Base-by-base conservation (phyloP, 1,140 invertebrate genomes). In the Ips typographus region DNA sequence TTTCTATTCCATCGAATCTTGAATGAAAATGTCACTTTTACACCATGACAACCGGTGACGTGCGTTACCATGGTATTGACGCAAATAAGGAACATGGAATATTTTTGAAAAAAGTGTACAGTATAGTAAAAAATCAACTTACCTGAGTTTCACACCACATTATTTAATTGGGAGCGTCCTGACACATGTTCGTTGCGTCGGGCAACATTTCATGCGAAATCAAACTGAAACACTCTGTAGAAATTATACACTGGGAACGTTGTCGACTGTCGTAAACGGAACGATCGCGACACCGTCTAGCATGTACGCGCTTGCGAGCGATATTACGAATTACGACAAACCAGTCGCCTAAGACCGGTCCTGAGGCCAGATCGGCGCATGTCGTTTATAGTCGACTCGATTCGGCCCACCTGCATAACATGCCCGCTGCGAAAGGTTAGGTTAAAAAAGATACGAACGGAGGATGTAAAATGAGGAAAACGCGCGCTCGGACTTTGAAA, bases 101-200 rank as follows among this genome's bases (percentile, higher is more conserved):
- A 22, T 22, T 47, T 47, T 47, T 47, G 4, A 47, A 4, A 47
- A 5, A 5, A 47, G 44, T 5, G 44, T n/a, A 5, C 44, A 47
- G 44, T 47, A 5, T 5, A n/a, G 44, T n/a, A 47, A 5, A 47
- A 5, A n/a, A 5, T 47, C 8, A 40, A 73, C 78, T 76, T 74
- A 80, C 79, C 77, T 80, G 78, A 74, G 77, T 76, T 75, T 80
- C 78, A 80, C 78, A 80, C 79, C 79, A 80, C 79, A 80, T 80
- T 71, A 72, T 22, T 80, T 80, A 80, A 76, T 79, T 74, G 59
- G 75, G 74, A 66, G 71, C 73, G 52, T 66, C 65, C 57, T 74
- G 71, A 71, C 44, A 47, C 6, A 73, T 74, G 77, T 79, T 80
- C 74, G 78, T 78, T 78, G 78, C 79, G 72, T 76, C 59, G 52